These are phyloP conservation scores for Mylabris sibirica DNA, from an alignment of 2,888 invertebrate species.

Conservation along the genomic window DNA sequence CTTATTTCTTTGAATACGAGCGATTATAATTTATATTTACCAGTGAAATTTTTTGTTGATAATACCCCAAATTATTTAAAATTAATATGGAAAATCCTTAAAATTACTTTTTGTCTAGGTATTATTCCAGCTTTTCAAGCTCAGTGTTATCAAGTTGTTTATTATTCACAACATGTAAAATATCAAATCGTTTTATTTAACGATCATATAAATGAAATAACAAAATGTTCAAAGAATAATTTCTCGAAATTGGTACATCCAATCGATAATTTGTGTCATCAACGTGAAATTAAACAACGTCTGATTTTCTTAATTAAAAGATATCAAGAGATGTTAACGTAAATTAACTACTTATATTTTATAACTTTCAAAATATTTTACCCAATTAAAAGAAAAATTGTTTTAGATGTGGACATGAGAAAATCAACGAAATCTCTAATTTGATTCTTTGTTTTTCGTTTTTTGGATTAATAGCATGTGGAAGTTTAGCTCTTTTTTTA, in stretches of 20 bases:
- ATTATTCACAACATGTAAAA: background rate
- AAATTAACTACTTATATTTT: no score
- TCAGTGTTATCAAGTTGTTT: no score
- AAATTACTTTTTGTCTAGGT: background rate
- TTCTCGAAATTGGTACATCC: background rate
- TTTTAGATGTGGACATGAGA: no score
- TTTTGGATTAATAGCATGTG: background rate
- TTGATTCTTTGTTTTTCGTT: background rate
- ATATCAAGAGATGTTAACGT: background rate
- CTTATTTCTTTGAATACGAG: background rate
- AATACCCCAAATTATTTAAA: background rate
- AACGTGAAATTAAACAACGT: background rate
- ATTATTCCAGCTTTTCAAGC: no score
- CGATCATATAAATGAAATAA: background rate
- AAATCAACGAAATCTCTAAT: no score
- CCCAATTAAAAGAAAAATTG: no score
- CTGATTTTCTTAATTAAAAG: no score
- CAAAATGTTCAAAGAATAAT: background rate
- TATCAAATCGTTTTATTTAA: background rate
- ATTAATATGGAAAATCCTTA: background rate
- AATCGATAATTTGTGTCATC: background rate
- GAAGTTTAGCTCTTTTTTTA: background rate
- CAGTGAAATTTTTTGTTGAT: background rate
- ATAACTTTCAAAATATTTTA: no score
- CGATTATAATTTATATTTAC: background rate